These are phyloP conservation scores for Drosophila biarmipes DNA, from an alignment of 1,140 invertebrate species.

Conservation along the genomic window DNA sequence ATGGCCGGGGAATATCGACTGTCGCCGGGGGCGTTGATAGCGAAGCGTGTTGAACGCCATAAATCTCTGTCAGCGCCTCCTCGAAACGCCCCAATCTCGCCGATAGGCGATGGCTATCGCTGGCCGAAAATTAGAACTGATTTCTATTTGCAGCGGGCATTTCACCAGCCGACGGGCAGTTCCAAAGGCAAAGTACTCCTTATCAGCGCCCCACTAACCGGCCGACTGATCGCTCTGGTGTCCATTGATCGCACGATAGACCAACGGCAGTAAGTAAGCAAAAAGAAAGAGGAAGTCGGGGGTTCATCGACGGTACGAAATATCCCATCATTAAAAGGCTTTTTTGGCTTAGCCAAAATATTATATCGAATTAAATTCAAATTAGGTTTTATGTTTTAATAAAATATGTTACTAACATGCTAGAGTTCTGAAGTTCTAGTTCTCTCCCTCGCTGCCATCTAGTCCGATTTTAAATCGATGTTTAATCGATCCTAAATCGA, in stretches of 20 bases:
- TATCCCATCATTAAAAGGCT: background rate
- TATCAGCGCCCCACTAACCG: slow-evolving; percentile 42
- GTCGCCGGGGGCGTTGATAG: slow-evolving; percentile 39
- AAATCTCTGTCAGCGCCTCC: slow-evolving; percentile 71
- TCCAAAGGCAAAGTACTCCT: slow-evolving; percentile 23
- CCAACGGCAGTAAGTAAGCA: slow-evolving; percentile 1
- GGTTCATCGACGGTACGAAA: background rate
- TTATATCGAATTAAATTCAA: background rate
- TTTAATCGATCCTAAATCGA: background rate
- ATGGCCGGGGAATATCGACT: slow-evolving; percentile 12
- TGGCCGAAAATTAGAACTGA: slow-evolving; percentile 32
- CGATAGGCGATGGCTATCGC: slow-evolving; percentile 42
- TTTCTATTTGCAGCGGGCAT: slow-evolving; percentile 21
- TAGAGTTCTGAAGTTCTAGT: too few species aligned
- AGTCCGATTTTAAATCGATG: background rate
- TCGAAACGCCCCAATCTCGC: slow-evolving; percentile 23
- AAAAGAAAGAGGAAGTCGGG: background rate
- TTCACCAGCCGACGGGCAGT: slow-evolving; percentile 21
- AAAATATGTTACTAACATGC: too few species aligned
- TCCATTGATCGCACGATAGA: slow-evolving; percentile 24
- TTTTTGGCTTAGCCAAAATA: too few species aligned
- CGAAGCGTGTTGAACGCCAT: slow-evolving; percentile 40
- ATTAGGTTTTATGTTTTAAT: too few species aligned
- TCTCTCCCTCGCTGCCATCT: too few species aligned
- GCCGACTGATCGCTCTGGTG: slow-evolving; percentile 31